Evolutionary conservation across 1,140 invertebrate genomes (phyloP).

Genomic region (Eupeodes corollae): DNA sequence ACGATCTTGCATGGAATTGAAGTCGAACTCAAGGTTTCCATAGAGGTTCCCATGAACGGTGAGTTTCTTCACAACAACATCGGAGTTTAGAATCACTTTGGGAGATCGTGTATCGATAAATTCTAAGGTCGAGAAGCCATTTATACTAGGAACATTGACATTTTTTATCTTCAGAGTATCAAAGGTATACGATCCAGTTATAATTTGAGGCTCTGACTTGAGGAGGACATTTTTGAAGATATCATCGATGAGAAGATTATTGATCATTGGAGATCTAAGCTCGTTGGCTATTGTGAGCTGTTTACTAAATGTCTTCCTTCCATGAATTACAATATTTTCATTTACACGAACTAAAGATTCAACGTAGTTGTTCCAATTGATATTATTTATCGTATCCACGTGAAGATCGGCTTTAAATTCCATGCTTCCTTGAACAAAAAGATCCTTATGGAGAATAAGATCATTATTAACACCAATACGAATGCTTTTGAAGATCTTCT

Average conservation of each 20-base stretch:
- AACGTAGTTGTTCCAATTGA: conserved; percentile 15
- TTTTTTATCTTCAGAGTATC: conserved; percentile 11
- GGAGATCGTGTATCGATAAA: conserved; percentile 14
- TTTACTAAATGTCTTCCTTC: conserved; percentile 13
- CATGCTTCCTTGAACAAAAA: conserved; percentile 27
- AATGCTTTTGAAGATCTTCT: conserved; percentile 15
- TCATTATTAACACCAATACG: conserved; percentile 6
- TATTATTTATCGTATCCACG: conserved; percentile 14
- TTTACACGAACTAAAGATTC: conserved; percentile 9
- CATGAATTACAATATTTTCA: conserved; percentile 13
- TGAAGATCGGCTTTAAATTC: conserved; percentile 14
- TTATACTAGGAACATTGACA: conserved; percentile 20
- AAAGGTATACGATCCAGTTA: conserved; percentile 20
- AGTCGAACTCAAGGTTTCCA: conserved; percentile 5
- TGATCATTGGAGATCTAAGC: conserved; percentile 10
- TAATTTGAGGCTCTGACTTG: conserved; percentile 19
- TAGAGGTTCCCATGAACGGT: conserved; percentile 11
- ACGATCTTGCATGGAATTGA: not conserved
- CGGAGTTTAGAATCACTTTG: conserved; percentile 8
- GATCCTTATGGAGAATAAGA: conserved; percentile 22
- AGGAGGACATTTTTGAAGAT: conserved; percentile 23
- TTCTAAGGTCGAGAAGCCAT: conserved; percentile 8
- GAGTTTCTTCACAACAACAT: conserved; percentile 16
- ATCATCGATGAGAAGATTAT: conserved; percentile 11
- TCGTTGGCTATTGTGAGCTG: conserved; percentile 15